Conservation (phyloP, 2,888 invertebrate genomes). For the Nudaria mundana region DNA sequence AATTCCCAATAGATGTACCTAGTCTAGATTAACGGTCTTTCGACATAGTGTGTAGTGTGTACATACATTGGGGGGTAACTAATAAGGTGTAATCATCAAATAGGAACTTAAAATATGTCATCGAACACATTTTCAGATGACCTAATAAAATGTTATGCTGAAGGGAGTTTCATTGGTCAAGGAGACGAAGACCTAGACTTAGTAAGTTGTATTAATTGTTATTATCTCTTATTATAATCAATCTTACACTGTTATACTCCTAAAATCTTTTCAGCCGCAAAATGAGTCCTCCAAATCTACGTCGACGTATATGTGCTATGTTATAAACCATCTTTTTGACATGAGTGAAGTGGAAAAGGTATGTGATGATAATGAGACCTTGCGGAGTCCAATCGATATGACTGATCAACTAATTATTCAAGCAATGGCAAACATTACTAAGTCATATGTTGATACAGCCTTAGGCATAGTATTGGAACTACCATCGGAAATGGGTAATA, state of each 20-base stretch:
- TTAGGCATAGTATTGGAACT: conserved; percentile 35
- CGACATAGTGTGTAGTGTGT: too few relatives aligned
- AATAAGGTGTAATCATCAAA: too few relatives aligned
- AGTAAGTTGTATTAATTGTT: conserved; percentile 35
- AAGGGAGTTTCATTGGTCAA: conserved; percentile 57
- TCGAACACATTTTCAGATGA: conserved; percentile 40
- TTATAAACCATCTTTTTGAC: conserved; percentile 64
- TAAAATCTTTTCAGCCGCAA: conserved; percentile 37
- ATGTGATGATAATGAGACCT: conserved; percentile 36
- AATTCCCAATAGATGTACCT: too few relatives aligned
- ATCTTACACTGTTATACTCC: too few relatives aligned
- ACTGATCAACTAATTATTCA: conserved; percentile 36
- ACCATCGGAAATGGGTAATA: conserved; percentile 22
- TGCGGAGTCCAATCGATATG: conserved; percentile 31
- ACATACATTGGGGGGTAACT: too few relatives aligned
- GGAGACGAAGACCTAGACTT: conserved; percentile 61
- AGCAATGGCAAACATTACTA: conserved; percentile 50
- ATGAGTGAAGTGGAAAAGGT: conserved; percentile 61
- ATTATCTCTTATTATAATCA: too few relatives aligned
- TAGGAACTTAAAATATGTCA: too few relatives aligned
- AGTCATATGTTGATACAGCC: conserved; percentile 47
- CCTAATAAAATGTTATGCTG: conserved; percentile 29
- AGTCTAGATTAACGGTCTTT: too few relatives aligned
- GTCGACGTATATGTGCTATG: too few relatives aligned
- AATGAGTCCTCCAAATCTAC: conserved; percentile 53